Percentiles rank a stretch among this genome's conserved stretches.
Conservation (phyloP, 2,888 invertebrate genomes). For the Xestoiulus laeticollis region DNA sequence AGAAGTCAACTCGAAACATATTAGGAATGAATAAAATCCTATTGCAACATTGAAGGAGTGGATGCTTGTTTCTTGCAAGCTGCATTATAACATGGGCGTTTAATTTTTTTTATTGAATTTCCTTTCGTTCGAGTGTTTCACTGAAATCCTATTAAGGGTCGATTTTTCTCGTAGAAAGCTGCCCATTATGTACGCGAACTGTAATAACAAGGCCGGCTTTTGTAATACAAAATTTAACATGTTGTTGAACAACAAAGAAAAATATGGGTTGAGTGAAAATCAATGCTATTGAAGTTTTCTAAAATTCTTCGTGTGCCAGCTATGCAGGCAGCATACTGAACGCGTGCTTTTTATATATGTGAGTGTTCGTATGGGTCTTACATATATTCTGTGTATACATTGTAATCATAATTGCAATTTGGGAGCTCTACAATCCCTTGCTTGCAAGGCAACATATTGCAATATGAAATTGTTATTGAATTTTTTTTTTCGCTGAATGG, state of each 20-base stretch:
- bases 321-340: constrained; percentile 32
- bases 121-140: neutral
- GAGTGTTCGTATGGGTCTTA: neutral
- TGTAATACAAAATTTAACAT: constrained; percentile 39
- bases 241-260: constrained; percentile 22
- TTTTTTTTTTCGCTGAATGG: neutral
- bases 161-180: constrained; percentile 1
- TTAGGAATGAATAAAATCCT: neutral
- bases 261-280: constrained; percentile 36
- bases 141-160: constrained; percentile 32
- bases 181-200: neutral
- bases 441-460: neutral
- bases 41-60: neutral
- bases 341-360: neutral
- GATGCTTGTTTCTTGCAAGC: neutral
- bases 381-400: neutral
- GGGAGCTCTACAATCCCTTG: neutral
- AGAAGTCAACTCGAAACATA: neutral
- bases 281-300: constrained; percentile 22
- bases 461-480: neutral
- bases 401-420: constrained; percentile 22
- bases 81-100: neutral
- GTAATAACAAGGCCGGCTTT: constrained; percentile 21
- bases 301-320: neutral
- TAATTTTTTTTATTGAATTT: constrained; percentile 17